Percentiles rank a stretch among this genome's conserved stretches.
These are phyloP conservation scores for Trachelus troglodyta DNA, from an alignment of 2,888 invertebrate species.

Conservation along the genomic window DNA sequence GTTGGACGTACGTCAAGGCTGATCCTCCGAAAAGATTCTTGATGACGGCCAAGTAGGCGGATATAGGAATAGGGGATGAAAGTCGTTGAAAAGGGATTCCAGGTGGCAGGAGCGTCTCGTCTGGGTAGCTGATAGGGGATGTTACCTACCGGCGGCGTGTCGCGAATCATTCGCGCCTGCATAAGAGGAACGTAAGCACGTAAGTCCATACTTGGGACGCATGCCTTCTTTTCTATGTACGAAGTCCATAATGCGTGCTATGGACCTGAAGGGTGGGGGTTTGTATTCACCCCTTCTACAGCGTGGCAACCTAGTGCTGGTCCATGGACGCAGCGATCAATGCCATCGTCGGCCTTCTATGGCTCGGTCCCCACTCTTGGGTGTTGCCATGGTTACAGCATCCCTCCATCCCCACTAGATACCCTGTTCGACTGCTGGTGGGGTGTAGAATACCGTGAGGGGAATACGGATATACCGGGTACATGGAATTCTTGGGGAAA, in stretches of 20 bases:
- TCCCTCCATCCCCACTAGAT: constrained; percentile 52
- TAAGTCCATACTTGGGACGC: constrained; percentile 55
- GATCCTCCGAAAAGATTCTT: neutral
- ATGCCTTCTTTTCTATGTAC: constrained; percentile 40
- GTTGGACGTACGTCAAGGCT: neutral
- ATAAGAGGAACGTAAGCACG: constrained; percentile 50
- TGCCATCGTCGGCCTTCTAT: constrained; percentile 44
- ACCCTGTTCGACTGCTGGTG: neutral
- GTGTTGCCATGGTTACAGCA: constrained; percentile 60
- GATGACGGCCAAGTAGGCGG: neutral
- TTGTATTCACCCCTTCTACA: constrained; percentile 57
- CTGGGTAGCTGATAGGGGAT: constrained; percentile 46
- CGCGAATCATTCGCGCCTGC: constrained; percentile 55
- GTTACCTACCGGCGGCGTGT: constrained; percentile 37
- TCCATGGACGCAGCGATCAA: constrained; percentile 61
- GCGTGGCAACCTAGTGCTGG: constrained; percentile 39
- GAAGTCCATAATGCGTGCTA: constrained; percentile 47
- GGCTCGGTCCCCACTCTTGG: constrained; percentile 44
- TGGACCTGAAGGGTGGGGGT: constrained; percentile 36
- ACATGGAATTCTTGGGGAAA: constrained; percentile 40
- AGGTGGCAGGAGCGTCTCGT: constrained; percentile 25
- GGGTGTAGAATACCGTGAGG: neutral
- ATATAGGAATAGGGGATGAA: neutral
- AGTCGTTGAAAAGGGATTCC: neutral
- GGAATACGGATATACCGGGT: neutral